Base-by-base conservation (phyloP, 1,140 invertebrate genomes). In the Aphelinus certus region DNA sequence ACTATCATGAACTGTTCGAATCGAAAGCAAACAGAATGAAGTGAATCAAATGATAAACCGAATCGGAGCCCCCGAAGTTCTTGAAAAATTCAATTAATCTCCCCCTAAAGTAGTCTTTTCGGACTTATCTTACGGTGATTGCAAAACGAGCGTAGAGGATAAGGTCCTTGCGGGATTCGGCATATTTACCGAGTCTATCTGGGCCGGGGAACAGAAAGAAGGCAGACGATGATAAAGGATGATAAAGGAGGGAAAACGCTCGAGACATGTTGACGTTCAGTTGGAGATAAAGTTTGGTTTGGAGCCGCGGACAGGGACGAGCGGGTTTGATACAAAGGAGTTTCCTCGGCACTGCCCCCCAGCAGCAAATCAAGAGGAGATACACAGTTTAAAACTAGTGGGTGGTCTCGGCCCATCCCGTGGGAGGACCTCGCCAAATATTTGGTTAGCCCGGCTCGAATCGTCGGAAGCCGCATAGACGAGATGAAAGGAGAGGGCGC, bases 371-470 rank as follows among this genome's bases (percentile, higher is more conserved):
- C 70, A 72, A 70, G 64, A 64, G 67, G 71, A 76, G 72, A 78
- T 78, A 79, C 70, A 26, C 26, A 77, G 79, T 83, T 85, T 82
- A 82, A 84, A 84, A 81, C 80, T 76, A 71, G n/a, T 76, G 79
- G 79, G 77, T 77, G 77, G 66, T 73, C 61, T 42, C 57, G 61
- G 71, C 69, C 70, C 70, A 75, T 76, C 71, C 63, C 63, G 76
- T 63, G 58, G 77, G 72, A 78, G 69, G 78, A 82, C 79, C 81
- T 85, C 72, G 78, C 79, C 84, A 88, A 88, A 88, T 88, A 87
- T 88, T 88, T 88, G 84, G 80, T 85, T 83, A 87, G 82, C 82
- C 81, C 80, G 80, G 80, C 75, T 79, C 81, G 80, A 77, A 67
- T 56, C 80, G 79, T 77, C 75, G 76, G 67, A 76, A 74, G 66